Evolutionary conservation across 2,888 invertebrate species (phyloP).

Genomic region (Brassicogethes aeneus): DNA sequence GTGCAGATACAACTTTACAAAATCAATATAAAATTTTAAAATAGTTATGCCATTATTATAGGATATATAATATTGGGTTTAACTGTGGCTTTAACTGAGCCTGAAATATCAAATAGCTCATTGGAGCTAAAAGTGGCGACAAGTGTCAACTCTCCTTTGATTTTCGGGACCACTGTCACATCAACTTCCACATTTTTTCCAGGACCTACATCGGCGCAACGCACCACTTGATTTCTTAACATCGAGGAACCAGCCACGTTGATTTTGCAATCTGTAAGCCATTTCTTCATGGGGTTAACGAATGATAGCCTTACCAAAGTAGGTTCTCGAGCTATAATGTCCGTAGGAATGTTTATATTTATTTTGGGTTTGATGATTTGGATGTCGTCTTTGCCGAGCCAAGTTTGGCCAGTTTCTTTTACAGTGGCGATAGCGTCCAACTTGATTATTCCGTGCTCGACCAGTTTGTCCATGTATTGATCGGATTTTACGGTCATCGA

Average conservation of each 20-base stretch:
- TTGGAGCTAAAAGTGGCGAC: conserved; percentile 63
- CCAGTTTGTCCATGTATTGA: conserved; percentile 69
- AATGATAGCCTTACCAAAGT: conserved; percentile 51
- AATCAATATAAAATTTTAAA: too few species aligned
- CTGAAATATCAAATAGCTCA: conserved; percentile 61
- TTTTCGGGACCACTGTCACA: conserved; percentile 53
- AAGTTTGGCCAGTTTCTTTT: conserved; percentile 70
- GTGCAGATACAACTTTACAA: too few species aligned
- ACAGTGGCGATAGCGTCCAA: conserved; percentile 71
- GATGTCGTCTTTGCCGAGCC: conserved; percentile 77
- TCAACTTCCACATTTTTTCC: conserved; percentile 46
- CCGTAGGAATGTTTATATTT: conserved; percentile 57
- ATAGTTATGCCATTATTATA: too few species aligned
- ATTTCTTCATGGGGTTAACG: conserved; percentile 57
- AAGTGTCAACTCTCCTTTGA: conserved; percentile 54
- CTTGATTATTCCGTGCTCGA: conserved; percentile 74
- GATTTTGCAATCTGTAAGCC: conserved; percentile 59
- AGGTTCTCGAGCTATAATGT: conserved; percentile 48
- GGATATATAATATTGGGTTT: too few species aligned
- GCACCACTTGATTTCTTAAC: conserved; percentile 48
- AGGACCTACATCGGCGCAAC: conserved; percentile 49
- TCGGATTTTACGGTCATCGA: conserved; percentile 51
- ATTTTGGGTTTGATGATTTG: conserved; percentile 67
- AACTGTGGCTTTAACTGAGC: conserved; percentile 54
- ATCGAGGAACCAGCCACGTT: conserved; percentile 62